Evolutionary conservation across 2,113 vertebrate species (phyloP).

Genomic region (Oreochromis spilurus): DNA sequence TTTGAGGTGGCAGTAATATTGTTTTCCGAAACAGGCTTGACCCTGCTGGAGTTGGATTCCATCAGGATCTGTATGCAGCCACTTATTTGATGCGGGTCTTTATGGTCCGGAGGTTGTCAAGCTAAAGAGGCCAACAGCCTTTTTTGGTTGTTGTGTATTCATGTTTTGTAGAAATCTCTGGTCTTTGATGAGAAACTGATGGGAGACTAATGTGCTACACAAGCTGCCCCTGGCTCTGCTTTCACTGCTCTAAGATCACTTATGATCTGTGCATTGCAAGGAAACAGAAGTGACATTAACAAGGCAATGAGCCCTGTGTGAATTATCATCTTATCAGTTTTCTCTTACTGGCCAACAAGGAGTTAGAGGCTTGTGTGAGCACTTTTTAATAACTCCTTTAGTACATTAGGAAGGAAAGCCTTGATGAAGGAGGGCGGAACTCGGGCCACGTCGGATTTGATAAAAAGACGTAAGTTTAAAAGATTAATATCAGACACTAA

Average conservation of each 20-base stretch:
- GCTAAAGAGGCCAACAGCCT: neutral
- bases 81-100: neutral
- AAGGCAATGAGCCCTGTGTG: neutral
- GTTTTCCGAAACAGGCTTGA: neutral
- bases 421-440: neutral
- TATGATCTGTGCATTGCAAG: neutral
- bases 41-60: fast-evolving
- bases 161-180: neutral
- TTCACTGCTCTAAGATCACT: neutral
- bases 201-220: neutral
- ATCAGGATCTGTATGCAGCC: neutral
- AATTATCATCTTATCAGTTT: neutral
- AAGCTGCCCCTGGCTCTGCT: neutral
- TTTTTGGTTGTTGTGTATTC: fast-evolving
- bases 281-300: neutral
- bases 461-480: fast-evolving
- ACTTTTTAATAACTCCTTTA: neutral
- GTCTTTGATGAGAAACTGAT: neutral
- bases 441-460: fast-evolving
- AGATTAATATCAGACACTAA: neutral
- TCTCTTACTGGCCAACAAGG: neutral
- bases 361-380: neutral
- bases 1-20: neutral
- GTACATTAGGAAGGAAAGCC: neutral
- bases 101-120: neutral